Evolutionary conservation across 2,113 vertebrate genomes (phyloP), one percentile per base, ranked within the genome.

Genomic region (Zootoca vivipara): DNA sequence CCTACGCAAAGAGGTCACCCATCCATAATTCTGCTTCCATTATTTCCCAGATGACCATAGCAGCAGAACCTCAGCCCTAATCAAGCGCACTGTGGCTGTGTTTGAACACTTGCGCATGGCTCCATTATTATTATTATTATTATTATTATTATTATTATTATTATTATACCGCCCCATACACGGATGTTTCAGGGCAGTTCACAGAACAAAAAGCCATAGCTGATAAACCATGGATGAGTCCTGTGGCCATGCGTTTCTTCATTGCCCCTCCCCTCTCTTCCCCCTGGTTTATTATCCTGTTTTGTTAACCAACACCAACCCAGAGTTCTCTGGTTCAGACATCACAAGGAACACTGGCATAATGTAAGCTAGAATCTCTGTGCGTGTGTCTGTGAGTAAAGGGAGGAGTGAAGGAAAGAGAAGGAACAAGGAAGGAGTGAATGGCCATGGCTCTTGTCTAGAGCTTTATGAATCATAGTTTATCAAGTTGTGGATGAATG

Each of bases 11-110:
- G 15, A 40, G 38, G 28, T 33, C 28, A 67, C 35, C 4, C 35
- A 56, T 33, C 26, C 1, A 15, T n/a, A 40, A 46, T 16, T n/a
- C 28, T 30, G 58, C n/a, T 42, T 52, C 30, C 46, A 15, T 10
- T 28, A 40, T 22, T 65, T 65, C 58, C 38, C 16, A 77, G 35
- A n/a, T 3, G 56, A 8, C 26, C 24, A 26, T 26, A 0, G 28
- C 65, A 2, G 0, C 1, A 74, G 40, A 0, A 0, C 33, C 22
- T 79, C 40, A 5, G 12, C 10, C 58, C 33, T 22, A 7, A 12
- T 26, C 38, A 65, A 81, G 64, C 15, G 10, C 1, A 0, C 7
- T 77, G 4, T 74, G 70, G 18, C 7, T 67, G 13, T 40, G 16
- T 82, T 82, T 58, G 28, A 56, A 62, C 79, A 65, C 18, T 62